phyloP scores from a whole-genome alignment of 2,797 vertebrate species.

The Pelobates cultripes region DNA sequence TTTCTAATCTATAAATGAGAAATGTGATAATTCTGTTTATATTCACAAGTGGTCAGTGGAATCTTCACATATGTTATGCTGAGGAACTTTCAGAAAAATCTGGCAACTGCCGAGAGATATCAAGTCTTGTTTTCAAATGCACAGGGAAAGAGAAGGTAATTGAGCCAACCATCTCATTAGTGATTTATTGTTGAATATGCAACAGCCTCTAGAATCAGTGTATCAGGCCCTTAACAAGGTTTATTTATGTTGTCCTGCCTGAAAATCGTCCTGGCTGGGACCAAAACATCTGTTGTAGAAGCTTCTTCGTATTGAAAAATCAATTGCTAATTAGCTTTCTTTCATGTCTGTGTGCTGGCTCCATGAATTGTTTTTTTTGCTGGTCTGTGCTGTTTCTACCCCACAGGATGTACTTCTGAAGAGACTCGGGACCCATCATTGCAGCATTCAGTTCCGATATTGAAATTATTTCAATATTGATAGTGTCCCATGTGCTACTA shows the following conservation, averaged over 20 bases:
- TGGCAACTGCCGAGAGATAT: neutral
- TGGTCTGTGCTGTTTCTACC: neutral
- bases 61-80: neutral
- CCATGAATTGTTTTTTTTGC: neutral
- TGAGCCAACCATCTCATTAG: neutral
- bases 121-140: neutral
- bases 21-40: neutral
- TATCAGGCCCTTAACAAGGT: neutral
- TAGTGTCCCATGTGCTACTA: neutral
- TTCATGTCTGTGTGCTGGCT: constrained; percentile 5
- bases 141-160: neutral
- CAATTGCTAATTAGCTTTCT: constrained; percentile 8
- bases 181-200: constrained; percentile 12
- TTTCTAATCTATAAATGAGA: neutral
- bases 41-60: neutral
- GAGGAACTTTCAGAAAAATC: neutral
- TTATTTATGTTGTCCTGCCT: neutral
- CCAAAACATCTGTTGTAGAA: neutral
- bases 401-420: neutral
- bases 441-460: neutral
- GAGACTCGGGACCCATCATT: neutral
- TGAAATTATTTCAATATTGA: constrained; percentile 3
- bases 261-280: neutral
- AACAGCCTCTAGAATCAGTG: neutral
- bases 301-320: constrained; percentile 7